Percentiles rank a stretch among this genome's conserved stretches.
Evolutionary conservation across 2,797 vertebrate genomes (phyloP).

Genomic region (Molothrus aeneus): DNA sequence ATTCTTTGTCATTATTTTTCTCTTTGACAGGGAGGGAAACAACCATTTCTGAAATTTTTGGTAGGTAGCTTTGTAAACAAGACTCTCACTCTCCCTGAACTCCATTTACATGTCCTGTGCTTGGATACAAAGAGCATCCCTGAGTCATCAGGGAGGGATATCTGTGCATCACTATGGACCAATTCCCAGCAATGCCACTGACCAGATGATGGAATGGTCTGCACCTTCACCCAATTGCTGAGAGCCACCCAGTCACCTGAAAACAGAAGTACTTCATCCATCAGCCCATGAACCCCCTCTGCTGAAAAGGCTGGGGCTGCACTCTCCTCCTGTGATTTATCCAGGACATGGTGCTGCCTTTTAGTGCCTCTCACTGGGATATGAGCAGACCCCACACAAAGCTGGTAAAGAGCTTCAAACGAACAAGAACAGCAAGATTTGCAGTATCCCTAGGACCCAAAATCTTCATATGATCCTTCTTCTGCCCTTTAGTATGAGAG

Average conservation of each 20-base stretch:
- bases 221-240: not conserved
- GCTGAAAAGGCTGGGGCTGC: conserved; percentile 18
- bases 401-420: conserved; percentile 17
- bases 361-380: not conserved
- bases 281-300: not conserved
- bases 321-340: conserved; percentile 28
- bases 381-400: not conserved
- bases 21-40: not conserved
- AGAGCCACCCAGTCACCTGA: not conserved
- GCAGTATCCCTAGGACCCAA: conserved; percentile 3
- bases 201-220: not conserved
- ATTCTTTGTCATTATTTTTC: not conserved
- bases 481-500: conserved; percentile 56
- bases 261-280: conserved; percentile 38
- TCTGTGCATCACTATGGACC: not conserved
- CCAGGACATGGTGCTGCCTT: not conserved
- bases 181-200: not conserved
- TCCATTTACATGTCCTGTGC: not conserved
- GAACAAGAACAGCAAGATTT: conserved; percentile 11
- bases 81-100: not conserved
- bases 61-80: not conserved
- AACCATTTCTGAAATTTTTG: not conserved
- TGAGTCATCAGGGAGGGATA: not conserved
- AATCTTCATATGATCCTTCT: conserved; percentile 52
- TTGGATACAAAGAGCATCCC: not conserved